phyloP scores from a whole-genome alignment of 1,140 invertebrate genomes.

The Drosophila ambigua region DNA sequence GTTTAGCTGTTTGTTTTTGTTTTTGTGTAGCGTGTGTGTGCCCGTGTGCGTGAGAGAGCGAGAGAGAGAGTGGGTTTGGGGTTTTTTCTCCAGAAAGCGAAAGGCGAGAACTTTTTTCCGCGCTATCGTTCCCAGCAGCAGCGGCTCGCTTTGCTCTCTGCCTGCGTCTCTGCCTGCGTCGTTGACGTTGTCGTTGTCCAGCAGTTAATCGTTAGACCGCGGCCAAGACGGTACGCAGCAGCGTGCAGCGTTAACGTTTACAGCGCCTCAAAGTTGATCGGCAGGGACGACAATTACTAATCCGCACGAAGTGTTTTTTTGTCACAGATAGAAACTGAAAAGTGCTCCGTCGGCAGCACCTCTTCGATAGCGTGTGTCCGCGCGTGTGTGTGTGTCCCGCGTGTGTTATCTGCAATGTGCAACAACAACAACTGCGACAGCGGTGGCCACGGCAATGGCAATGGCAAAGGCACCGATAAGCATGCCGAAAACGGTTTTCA shows the following conservation, averaged over 20 bases:
- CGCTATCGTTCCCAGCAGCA: constrained; percentile 5
- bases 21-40: constrained; percentile 16
- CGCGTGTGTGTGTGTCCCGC: constrained; percentile 1
- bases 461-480: constrained; percentile 47
- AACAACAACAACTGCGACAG: constrained; percentile 61
- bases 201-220: too few relatives aligned
- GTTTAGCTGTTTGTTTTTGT: constrained; percentile 16
- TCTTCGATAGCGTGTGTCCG: neutral
- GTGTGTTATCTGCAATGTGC: constrained; percentile 62
- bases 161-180: too few relatives aligned
- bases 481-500: constrained; percentile 58
- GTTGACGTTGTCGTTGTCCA: too few relatives aligned
- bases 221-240: too few relatives aligned
- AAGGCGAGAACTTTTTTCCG: constrained; percentile 44
- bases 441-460: constrained; percentile 4
- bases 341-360: neutral
- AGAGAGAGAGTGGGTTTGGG: too few relatives aligned
- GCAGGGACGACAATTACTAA: too few relatives aligned
- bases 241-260: too few relatives aligned
- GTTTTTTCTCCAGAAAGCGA: constrained; percentile 68
- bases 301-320: too few relatives aligned
- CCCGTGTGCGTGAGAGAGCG: too few relatives aligned
- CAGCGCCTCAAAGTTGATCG: too few relatives aligned
- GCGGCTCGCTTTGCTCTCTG: too few relatives aligned
- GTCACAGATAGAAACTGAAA: too few relatives aligned